Evolutionary conservation across 2,797 vertebrate genomes (phyloP).

Genomic region (Fundulus diaphanus): DNA sequence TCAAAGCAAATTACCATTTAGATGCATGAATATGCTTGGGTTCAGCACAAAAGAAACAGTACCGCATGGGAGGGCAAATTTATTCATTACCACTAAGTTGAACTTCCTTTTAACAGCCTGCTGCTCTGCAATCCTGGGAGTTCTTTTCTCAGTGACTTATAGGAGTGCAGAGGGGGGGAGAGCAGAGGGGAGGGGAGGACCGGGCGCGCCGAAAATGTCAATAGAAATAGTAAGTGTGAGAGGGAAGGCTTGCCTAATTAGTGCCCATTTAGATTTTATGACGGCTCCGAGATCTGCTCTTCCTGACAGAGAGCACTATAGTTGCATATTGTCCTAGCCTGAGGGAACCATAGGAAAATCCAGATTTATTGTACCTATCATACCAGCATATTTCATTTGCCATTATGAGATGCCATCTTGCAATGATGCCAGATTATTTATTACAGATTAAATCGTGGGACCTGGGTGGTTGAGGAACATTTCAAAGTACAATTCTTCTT

Average conservation of each 20-base stretch:
- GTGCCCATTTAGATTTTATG: slow-evolving; percentile 99
- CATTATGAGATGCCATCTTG: slow-evolving; percentile 99
- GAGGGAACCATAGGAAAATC: slow-evolving; percentile 99
- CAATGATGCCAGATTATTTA: slow-evolving; percentile 99
- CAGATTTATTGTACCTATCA: slow-evolving; percentile 99
- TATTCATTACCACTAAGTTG: slow-evolving; percentile 98
- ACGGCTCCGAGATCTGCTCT: slow-evolving; percentile 99
- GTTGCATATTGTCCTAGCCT: slow-evolving; percentile 99
- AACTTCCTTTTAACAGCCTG: slow-evolving; percentile 97
- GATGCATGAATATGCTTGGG: slow-evolving; percentile 71
- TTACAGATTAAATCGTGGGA: slow-evolving; percentile 99
- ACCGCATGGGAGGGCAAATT: slow-evolving; percentile 92
- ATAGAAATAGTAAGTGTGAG: slow-evolving; percentile 99
- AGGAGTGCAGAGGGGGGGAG: slow-evolving; percentile 87
- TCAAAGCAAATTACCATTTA: slow-evolving; percentile 72
- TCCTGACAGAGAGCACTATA: slow-evolving; percentile 99
- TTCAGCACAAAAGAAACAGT: slow-evolving; percentile 88
- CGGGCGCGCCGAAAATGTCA: slow-evolving; percentile 98
- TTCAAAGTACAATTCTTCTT: slow-evolving; percentile 98
- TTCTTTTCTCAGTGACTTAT: slow-evolving; percentile 96
- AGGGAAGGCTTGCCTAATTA: slow-evolving; percentile 99
- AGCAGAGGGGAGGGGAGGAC: slow-evolving; percentile 27
- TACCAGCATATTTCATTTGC: slow-evolving; percentile 99
- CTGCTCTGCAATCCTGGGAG: slow-evolving; percentile 92
- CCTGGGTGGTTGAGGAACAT: slow-evolving; percentile 96